phyloP scores from a whole-genome alignment of 1,140 invertebrate genomes.

The Bombus superbus region DNA sequence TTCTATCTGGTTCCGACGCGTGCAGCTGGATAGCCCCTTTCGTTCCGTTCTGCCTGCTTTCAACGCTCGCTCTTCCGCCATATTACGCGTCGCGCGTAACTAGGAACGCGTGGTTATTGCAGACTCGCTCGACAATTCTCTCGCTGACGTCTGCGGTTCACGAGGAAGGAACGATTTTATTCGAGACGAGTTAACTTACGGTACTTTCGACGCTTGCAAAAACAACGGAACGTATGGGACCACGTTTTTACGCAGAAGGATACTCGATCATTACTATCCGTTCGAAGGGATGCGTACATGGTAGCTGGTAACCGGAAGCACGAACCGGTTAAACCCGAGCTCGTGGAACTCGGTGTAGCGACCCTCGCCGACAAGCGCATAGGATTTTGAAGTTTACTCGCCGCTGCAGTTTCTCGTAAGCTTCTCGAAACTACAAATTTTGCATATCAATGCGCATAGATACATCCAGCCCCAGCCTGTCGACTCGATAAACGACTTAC shows the following conservation, averaged over 20 bases:
- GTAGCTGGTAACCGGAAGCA: slow-evolving; percentile 33
- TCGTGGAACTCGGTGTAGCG: not conserved
- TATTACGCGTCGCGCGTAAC: not conserved
- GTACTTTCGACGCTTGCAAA: not conserved
- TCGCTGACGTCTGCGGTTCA: not conserved
- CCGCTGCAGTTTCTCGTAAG: slow-evolving; percentile 57
- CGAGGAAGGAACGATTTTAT: no score
- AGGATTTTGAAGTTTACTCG: slow-evolving; percentile 68
- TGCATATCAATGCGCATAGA: slow-evolving; percentile 70
- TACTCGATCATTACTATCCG: no score
- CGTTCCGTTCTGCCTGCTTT: not conserved
- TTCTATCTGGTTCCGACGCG: not conserved
- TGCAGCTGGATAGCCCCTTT: not conserved
- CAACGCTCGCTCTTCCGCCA: not conserved
- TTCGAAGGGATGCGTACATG: slow-evolving; percentile 1
- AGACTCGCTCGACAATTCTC: not conserved
- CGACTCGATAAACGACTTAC: slow-evolving; percentile 63
- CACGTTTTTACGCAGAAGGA: no score
- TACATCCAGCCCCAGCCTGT: slow-evolving; percentile 46
- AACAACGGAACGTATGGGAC: no score
- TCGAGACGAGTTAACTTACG: no score
- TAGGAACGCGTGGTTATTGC: not conserved
- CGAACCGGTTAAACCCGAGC: slow-evolving; percentile 56
- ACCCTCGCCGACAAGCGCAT: slow-evolving; percentile 32
- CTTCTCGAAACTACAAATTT: slow-evolving; percentile 72